Evolutionary conservation across 2,888 invertebrate genomes (phyloP), one percentile per base, ranked within the genome.

Genomic region (Polylopha cassiicola): DNA sequence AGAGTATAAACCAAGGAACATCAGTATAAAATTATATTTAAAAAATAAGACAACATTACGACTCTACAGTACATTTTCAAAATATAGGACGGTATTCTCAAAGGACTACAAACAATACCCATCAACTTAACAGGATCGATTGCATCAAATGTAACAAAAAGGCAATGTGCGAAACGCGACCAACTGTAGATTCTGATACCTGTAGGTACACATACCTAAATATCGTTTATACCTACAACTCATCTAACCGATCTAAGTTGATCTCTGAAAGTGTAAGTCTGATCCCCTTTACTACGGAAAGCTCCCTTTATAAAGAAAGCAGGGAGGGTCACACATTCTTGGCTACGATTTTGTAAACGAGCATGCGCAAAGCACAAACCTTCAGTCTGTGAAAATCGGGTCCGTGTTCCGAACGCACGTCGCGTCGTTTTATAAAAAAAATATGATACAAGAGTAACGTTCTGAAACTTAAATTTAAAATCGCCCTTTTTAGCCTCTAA

Each of bases 181-280:
- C 81, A 80, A 77, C 80, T 81, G 80, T 81, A 71, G 82, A 65
- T 71, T 74, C 73, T 38, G 37, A 44, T 61, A 58, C 57, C 55
- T 59, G 55, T 49, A 46, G 51, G 50, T 56, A 50, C 50, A 50
- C 32, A 44, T 49, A 51, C 50, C 50, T 57, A 55, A 58, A 59
- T 51, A 65, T 52, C 55, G 52, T 58, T 50, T 43, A 50, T 44
- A 42, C 43, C 34, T 46, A 32, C 16, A 31, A 28, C 37, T 33
- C 29, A 44, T n/a, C n/a, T 33, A 13, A 42, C 76, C 71, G 70
- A 9, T 36, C 9, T 39, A 24, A 3, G 1, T 8, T 42, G 73
- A 67, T 26, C 73, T 33, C 20, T 43, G 8, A 8, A 16, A 28
- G 28, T 33, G 26, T 38, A 30, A 28, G 11, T 31, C 22, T 38